Conservation (phyloP, 2,888 invertebrate genomes). For the Mantis religiosa region DNA sequence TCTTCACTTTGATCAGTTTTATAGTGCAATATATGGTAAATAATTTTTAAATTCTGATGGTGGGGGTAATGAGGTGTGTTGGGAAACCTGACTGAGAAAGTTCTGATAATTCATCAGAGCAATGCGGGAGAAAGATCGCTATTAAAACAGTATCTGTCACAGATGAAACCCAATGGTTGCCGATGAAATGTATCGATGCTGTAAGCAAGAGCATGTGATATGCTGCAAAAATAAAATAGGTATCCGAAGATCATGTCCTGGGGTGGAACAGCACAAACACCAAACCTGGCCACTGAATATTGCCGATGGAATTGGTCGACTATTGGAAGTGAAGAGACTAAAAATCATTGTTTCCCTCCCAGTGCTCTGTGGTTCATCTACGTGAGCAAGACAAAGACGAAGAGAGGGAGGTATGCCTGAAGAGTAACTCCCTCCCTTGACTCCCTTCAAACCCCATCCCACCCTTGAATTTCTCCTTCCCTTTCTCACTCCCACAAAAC, state of each 20-base stretch:
- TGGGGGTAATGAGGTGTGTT: too few relatives aligned
- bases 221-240: neutral
- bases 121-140: too few relatives aligned
- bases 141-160: too few relatives aligned
- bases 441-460: neutral
- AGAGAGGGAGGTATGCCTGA: neutral
- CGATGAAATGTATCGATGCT: neutral
- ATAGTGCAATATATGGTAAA: too few relatives aligned
- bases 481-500: neutral
- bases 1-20: too few relatives aligned
- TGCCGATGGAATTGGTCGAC: conserved; percentile 15
- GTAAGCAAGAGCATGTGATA: neutral
- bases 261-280: neutral
- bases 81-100: too few relatives aligned
- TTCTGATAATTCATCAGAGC: too few relatives aligned
- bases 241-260: neutral
- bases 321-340: conserved; percentile 19
- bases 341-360: conserved; percentile 19
- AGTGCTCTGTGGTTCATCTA: conserved; percentile 11
- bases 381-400: neutral
- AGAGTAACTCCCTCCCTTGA: neutral
- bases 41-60: too few relatives aligned
- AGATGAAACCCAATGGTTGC: too few relatives aligned
- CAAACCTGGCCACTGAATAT: conserved; percentile 5
- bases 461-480: neutral